Evolutionary conservation across 2,113 vertebrate species (phyloP).

Genomic region (Trochalopteron elliotii): DNA sequence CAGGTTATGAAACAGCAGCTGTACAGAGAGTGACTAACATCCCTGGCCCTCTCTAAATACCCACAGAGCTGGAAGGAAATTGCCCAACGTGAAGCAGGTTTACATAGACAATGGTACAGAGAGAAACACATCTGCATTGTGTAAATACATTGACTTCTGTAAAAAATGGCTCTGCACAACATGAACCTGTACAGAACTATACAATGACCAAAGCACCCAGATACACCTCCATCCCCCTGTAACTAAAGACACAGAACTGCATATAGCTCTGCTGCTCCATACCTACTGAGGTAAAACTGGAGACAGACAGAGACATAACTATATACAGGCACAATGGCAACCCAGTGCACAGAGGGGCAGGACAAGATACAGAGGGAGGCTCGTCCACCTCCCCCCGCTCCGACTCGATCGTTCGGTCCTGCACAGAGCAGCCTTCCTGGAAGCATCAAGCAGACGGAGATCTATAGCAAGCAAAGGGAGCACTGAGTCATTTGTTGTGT

Average conservation of each 20-base stretch:
- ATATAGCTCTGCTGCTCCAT: too few relatives aligned
- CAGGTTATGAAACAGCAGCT: neutral
- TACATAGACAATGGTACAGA: too few relatives aligned
- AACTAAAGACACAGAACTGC: neutral
- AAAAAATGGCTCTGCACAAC: neutral
- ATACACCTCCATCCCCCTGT: neutral
- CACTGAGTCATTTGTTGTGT: accelerated
- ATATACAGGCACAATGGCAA: too few relatives aligned
- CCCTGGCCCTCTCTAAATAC: neutral
- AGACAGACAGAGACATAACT: too few relatives aligned
- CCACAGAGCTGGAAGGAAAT: neutral
- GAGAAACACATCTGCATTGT: neutral
- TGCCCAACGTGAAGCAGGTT: accelerated
- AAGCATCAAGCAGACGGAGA: accelerated
- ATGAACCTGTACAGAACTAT: accelerated
- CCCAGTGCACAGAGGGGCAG: too few relatives aligned
- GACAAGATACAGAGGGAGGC: too few relatives aligned
- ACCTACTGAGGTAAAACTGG: too few relatives aligned
- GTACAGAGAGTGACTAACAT: neutral
- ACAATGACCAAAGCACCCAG: neutral
- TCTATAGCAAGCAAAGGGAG: neutral
- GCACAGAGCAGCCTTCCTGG: too few relatives aligned
- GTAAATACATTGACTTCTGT: neutral
- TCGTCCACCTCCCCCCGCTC: too few relatives aligned
- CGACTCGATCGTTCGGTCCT: too few relatives aligned